Evolutionary conservation across 2,888 invertebrate genomes (phyloP).

Genomic region (Ectemnius continuus): DNA sequence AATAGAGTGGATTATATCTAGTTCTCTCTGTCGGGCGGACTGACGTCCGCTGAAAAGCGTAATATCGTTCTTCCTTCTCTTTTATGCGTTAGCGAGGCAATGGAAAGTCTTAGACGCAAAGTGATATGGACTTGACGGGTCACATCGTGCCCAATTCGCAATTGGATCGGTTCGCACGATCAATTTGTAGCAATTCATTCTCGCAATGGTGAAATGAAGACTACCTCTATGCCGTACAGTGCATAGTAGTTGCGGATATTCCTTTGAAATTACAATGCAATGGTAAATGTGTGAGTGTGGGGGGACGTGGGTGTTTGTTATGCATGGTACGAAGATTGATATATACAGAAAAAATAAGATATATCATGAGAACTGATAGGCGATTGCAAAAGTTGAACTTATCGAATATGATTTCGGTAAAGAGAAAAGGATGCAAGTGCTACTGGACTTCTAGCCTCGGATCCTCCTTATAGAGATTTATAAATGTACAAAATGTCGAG

Average conservation of each 20-base stretch:
- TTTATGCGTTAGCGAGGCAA: conserved; percentile 21
- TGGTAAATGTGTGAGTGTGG: conserved; percentile 15
- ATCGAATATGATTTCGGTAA: conserved; percentile 1
- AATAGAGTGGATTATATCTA: conserved; percentile 24
- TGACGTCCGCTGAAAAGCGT: too few relatives aligned
- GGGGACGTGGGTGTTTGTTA: conserved; percentile 18
- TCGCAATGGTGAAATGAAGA: conserved; percentile 5
- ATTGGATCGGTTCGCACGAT: background rate
- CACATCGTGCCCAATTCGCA: background rate
- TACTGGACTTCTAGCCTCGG: conserved; percentile 21
- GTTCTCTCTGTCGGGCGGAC: too few relatives aligned
- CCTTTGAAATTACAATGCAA: background rate
- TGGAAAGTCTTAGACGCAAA: conserved; percentile 6
- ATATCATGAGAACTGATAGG: conserved; percentile 13
- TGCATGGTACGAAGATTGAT: conserved; percentile 11
- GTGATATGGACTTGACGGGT: conserved; percentile 12
- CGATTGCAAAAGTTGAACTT: conserved; percentile 9
- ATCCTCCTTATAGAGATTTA: conserved; percentile 28
- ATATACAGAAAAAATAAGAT: conserved; percentile 35
- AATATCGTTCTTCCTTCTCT: conserved; percentile 1
- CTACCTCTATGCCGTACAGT: conserved; percentile 15
- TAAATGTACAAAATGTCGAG: conserved; percentile 49
- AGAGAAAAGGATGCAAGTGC: conserved; percentile 5
- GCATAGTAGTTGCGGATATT: too few relatives aligned
- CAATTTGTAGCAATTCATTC: conserved; percentile 6